Evolutionary conservation across 2,888 invertebrate species (phyloP).

Genomic region (Nomada goodeniana): DNA sequence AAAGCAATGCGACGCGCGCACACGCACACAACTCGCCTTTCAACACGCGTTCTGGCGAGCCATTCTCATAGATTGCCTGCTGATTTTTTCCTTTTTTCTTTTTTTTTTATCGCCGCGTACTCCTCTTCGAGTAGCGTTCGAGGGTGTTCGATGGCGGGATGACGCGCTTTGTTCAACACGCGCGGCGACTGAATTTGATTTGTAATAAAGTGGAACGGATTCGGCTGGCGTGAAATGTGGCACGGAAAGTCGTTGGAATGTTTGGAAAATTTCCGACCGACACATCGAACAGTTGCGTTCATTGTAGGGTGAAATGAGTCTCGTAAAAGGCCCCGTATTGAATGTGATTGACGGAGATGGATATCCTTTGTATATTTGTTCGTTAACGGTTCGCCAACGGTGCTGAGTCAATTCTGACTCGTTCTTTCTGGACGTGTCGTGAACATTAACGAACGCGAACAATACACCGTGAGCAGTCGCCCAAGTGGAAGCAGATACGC

Average conservation of each 20-base stretch:
- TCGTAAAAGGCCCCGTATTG: no score
- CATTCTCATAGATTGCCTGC: slow-evolving; percentile 12
- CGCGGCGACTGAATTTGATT: not conserved
- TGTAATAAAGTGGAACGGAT: not conserved
- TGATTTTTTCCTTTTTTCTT: not conserved
- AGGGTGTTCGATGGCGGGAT: not conserved
- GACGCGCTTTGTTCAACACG: not conserved
- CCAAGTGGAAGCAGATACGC: no score
- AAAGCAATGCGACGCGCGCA: slow-evolving; percentile 29
- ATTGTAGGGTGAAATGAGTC: no score
- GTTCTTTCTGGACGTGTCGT: no score
- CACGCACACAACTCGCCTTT: not conserved
- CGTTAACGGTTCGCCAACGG: no score
- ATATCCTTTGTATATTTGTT: no score
- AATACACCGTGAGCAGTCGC: no score
- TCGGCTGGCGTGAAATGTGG: not conserved
- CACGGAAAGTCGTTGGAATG: not conserved
- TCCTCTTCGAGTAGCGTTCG: not conserved
- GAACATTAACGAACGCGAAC: no score
- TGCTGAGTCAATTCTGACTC: no score
- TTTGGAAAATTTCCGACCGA: not conserved
- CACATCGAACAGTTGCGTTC: no score
- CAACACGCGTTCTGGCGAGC: not conserved
- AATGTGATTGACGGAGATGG: no score
- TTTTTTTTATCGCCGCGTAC: not conserved